Percentiles rank a stretch among this genome's conserved stretches.
Evolutionary conservation across 2,113 vertebrate species (phyloP).

Genomic region (Carettochelys insculpta): DNA sequence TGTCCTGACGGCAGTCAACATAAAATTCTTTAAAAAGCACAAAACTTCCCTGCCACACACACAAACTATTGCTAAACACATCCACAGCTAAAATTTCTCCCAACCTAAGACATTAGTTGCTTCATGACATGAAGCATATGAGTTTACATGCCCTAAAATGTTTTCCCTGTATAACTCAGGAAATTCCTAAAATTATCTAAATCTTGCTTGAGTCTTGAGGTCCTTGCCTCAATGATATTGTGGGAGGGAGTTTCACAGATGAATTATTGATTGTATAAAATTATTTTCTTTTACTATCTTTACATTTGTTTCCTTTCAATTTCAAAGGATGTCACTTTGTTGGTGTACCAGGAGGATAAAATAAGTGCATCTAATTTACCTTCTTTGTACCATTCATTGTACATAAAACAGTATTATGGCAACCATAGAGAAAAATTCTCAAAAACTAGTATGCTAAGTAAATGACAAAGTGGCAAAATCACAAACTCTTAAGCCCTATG

Average conservation of each 20-base stretch:
- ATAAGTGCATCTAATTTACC: background rate
- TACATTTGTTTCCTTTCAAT: background rate
- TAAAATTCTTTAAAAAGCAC: background rate
- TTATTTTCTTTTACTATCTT: background rate
- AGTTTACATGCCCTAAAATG: background rate
- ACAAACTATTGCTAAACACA: background rate
- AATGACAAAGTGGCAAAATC: background rate
- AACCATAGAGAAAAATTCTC: background rate
- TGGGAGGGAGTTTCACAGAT: background rate
- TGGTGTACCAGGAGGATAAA: background rate
- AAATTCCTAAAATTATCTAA: background rate
- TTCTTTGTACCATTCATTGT: background rate
- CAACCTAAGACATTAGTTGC: background rate
- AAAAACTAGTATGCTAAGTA: background rate
- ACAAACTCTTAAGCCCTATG: background rate
- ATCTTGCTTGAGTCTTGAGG: background rate
- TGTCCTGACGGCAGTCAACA: background rate
- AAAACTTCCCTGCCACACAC: background rate
- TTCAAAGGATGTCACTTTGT: background rate
- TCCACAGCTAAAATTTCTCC: background rate
- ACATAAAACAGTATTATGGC: background rate
- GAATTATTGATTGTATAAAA: background rate
- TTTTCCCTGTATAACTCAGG: background rate
- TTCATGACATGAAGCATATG: background rate
- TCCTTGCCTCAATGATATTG: background rate